A percentile compares a stretch with the other conserved stretches of the same genome.
phyloP scores from a whole-genome alignment of 1,140 invertebrate genomes.

The Drosophila nigromelanica region DNA sequence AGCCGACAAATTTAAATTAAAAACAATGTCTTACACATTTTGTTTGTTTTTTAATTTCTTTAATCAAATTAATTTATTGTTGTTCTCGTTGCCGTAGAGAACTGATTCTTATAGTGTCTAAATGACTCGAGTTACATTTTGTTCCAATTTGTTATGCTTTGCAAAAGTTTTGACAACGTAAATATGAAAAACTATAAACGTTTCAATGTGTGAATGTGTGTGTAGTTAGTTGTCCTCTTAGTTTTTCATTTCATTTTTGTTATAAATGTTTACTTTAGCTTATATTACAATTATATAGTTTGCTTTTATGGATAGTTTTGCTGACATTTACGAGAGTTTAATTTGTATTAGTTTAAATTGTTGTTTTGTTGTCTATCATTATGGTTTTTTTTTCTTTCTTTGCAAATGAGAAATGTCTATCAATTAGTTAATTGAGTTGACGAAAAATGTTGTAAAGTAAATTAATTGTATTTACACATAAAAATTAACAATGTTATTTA shows the following conservation, averaged over 20 bases:
- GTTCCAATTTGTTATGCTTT: conserved; percentile 10
- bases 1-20: neutral
- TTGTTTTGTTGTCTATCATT: conserved; percentile 6
- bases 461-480: conserved; percentile 31
- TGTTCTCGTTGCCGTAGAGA: neutral
- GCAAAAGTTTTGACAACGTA: neutral
- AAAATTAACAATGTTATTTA: conserved; percentile 50
- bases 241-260: conserved; percentile 18
- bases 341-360: conserved; percentile 18
- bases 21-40: neutral
- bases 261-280: conserved; percentile 23
- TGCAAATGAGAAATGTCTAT: conserved; percentile 3
- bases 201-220: neutral
- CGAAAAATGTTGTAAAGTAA: conserved; percentile 39
- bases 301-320: conserved; percentile 36
- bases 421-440: conserved; percentile 59
- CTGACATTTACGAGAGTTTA: conserved; percentile 35
- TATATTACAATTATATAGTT: conserved; percentile 48
- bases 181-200: neutral
- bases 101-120: conserved; percentile 10
- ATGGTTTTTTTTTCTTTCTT: conserved; percentile 16
- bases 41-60: conserved; percentile 28
- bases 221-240: conserved; percentile 3
- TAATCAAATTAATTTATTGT: conserved; percentile 41
- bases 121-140: conserved; percentile 26